phyloP scores from a whole-genome alignment of 1,140 invertebrate species.

The Coptotermes formosanus region DNA sequence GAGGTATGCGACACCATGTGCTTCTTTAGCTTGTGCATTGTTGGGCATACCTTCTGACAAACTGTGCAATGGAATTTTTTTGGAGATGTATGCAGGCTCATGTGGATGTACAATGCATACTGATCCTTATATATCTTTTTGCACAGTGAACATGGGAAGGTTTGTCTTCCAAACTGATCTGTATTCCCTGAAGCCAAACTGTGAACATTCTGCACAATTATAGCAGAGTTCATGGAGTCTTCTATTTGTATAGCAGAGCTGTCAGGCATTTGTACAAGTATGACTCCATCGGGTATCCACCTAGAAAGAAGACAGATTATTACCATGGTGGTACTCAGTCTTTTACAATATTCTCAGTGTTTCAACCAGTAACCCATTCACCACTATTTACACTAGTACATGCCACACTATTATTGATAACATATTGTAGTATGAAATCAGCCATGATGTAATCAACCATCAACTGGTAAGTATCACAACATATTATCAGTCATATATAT shows the following conservation, averaged over 20 bases:
- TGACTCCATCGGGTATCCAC: neutral
- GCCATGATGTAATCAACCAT: too few species aligned
- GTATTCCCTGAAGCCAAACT: too few species aligned
- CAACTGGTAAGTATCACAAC: too few species aligned
- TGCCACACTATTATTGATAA: too few species aligned
- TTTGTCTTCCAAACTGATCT: neutral
- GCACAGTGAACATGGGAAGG: neutral
- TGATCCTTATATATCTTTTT: neutral
- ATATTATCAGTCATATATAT: too few species aligned
- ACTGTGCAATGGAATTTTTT: slow-evolving; percentile 47
- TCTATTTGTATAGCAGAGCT: neutral
- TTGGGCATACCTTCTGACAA: slow-evolving; percentile 58
- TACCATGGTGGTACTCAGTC: neutral
- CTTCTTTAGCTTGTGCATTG: slow-evolving; percentile 45
- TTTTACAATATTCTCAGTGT: too few species aligned
- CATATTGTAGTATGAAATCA: too few species aligned
- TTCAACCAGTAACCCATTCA: too few species aligned
- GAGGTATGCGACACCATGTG: slow-evolving; percentile 44
- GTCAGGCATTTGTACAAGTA: neutral
- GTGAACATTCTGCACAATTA: too few species aligned
- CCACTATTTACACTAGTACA: too few species aligned
- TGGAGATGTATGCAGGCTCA: neutral
- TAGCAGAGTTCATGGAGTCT: neutral
- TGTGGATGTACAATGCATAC: neutral
- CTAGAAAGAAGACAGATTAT: neutral